phyloP scores from a whole-genome alignment of 2,888 invertebrate genomes.

The Mesoligia furuncula region DNA sequence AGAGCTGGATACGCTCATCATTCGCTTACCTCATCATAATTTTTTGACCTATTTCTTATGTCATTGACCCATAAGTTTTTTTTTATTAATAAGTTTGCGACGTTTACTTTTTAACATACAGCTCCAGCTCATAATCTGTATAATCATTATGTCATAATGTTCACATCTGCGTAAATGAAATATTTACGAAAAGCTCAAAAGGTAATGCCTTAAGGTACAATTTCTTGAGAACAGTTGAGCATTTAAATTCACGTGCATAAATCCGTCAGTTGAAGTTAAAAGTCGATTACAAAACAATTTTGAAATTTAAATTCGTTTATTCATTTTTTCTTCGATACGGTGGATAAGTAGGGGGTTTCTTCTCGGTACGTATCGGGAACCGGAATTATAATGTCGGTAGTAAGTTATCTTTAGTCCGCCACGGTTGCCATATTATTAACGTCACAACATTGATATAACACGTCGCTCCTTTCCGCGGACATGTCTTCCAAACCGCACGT shows the following conservation, averaged over 20 bases:
- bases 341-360: slow-evolving; percentile 70
- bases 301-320: slow-evolving; percentile 68
- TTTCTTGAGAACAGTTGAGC: slow-evolving; percentile 48
- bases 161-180: slow-evolving; percentile 54
- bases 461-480: slow-evolving; percentile 78
- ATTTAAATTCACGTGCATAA: slow-evolving; percentile 58
- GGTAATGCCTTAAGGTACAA: slow-evolving; percentile 52
- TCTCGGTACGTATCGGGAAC: slow-evolving; percentile 71
- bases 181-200: slow-evolving; percentile 51
- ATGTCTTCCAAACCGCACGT: slow-evolving; percentile 81
- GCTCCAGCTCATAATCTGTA: slow-evolving; percentile 35
- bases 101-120: slow-evolving; percentile 31
- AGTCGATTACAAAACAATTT: slow-evolving; percentile 68
- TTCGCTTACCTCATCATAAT: not conserved
- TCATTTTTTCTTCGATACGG: slow-evolving; percentile 65
- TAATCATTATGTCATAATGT: slow-evolving; percentile 53
- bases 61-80: slow-evolving; percentile 20
- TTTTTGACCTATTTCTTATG: not conserved
- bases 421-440: slow-evolving; percentile 83
- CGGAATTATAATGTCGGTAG: slow-evolving; percentile 81
- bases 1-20: not conserved
- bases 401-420: slow-evolving; percentile 78
- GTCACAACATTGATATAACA: slow-evolving; percentile 81
- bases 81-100: slow-evolving; percentile 21
- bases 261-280: slow-evolving; percentile 61